phyloP scores from a whole-genome alignment of 2,797 vertebrate species.

The Tiaroga cobitis region DNA sequence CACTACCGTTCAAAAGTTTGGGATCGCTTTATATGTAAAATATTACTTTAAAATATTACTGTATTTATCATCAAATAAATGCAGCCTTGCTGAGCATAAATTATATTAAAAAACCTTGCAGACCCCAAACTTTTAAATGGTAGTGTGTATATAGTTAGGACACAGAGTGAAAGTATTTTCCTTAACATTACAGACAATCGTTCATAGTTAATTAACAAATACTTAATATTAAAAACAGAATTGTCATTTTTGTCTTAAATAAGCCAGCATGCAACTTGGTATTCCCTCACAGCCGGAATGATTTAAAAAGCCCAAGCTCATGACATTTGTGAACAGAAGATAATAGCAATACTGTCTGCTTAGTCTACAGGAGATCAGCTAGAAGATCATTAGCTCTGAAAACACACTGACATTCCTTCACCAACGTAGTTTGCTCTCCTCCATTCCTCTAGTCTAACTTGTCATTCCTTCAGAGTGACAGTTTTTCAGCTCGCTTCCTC shows the following conservation, averaged over 20 bases:
- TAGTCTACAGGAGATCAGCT: neutral
- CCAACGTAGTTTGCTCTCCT: neutral
- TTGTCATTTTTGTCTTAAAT: too few species aligned
- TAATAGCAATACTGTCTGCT: neutral
- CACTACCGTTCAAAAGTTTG: neutral
- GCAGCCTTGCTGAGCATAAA: too few species aligned
- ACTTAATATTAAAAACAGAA: too few species aligned
- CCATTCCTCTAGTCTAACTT: neutral
- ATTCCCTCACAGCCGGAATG: neutral
- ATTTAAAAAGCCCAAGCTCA: neutral
- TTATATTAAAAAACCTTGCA: too few species aligned
- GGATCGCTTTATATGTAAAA: too few species aligned
- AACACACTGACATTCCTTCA: slow-evolving; percentile 7
- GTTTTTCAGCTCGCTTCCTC: neutral
- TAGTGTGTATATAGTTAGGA: too few species aligned
- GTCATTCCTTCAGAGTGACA: neutral
- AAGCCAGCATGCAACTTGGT: neutral
- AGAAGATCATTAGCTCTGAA: slow-evolving; percentile 9
- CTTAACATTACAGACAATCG: too few species aligned
- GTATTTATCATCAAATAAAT: too few species aligned
- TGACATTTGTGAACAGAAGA: neutral
- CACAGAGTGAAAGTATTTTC: neutral
- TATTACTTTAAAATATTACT: too few species aligned
- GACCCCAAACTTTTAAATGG: neutral
- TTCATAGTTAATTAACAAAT: too few species aligned